Evolutionary conservation across 2,113 vertebrate species (phyloP), one percentile per base, ranked within the genome.

Genomic region (Haemorhous mexicanus): DNA sequence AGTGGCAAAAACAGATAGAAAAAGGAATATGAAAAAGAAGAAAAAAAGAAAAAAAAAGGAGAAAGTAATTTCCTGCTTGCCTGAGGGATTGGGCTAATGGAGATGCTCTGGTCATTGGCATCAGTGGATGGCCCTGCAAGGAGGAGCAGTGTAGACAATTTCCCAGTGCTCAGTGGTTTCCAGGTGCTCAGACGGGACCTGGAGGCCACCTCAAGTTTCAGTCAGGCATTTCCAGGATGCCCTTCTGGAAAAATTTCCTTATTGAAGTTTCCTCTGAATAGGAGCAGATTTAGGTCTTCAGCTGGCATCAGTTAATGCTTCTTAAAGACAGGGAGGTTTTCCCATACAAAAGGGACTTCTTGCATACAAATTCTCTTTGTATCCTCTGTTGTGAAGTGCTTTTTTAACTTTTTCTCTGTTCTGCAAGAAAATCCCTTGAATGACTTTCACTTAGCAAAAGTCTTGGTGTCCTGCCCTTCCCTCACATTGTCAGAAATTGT

Each of bases 331-430:
- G 9, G 33, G 7, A 4, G 0, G 3, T 58, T 78, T 70, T 66
- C 68, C 77, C 19, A 20, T 13, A 26, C 5, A 44, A 44, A 73
- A 47, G 13, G 20, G 33, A 55, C 4, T 13, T 73, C 41, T 44
- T 43, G 2, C 14, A n/a, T 26, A 23, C 23, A 69, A 16, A 49
- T 66, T 81, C 12, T 53, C 18, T 43, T n/a, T 52, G 3, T 3
- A 4, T 28, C 5, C 4, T 75, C 19, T 53, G 15, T 30, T 0
- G 0, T 19, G 9, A 11, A 43, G 4, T 39, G 12, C 1, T 59
- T 1, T 59, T 22, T 12, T 1, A 23, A 28, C 3, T 6, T 83
- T 50, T 88, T 27, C 26, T 46, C 13, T 72, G 2, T 30, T 81
- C 3, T 30, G 33, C 5, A 35, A 19, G 1, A 55, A 53, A 59